Conservation (phyloP, 2,113 vertebrate genomes). For the Elephantulus edwardii region DNA sequence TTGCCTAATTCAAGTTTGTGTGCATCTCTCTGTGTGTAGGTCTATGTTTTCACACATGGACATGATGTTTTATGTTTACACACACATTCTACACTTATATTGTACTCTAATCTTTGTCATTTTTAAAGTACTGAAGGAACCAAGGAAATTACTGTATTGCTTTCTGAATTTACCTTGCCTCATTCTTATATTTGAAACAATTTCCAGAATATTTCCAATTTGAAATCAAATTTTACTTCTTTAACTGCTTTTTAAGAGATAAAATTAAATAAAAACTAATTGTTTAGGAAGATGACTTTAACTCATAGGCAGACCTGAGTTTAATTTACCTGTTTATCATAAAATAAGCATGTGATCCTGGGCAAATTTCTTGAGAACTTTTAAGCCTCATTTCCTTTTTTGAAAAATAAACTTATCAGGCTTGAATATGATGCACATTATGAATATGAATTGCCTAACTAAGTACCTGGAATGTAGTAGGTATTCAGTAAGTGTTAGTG, state of each 20-base stretch:
- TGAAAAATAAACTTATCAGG: neutral
- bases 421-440: neutral
- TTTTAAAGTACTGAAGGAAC: neutral
- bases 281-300: neutral
- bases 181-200: neutral
- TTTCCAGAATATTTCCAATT: slow-evolving; percentile 18
- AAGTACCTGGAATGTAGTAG: neutral
- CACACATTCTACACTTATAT: neutral
- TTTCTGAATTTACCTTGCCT: neutral
- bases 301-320: neutral
- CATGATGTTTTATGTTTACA: neutral
- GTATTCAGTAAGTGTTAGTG: neutral
- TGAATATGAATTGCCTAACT: neutral
- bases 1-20: no score
- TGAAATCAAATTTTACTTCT: slow-evolving; percentile 1
- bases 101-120: neutral
- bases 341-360: neutral
- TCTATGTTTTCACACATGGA: neutral
- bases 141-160: neutral
- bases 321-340: neutral
- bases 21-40: no score
- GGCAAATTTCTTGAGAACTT: neutral
- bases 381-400: neutral
- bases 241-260: neutral
- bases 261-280: slow-evolving; percentile 25